Evolutionary conservation across 2,797 vertebrate genomes (phyloP), one percentile per base, ranked within the genome.

Genomic region (Echiichthys vipera): DNA sequence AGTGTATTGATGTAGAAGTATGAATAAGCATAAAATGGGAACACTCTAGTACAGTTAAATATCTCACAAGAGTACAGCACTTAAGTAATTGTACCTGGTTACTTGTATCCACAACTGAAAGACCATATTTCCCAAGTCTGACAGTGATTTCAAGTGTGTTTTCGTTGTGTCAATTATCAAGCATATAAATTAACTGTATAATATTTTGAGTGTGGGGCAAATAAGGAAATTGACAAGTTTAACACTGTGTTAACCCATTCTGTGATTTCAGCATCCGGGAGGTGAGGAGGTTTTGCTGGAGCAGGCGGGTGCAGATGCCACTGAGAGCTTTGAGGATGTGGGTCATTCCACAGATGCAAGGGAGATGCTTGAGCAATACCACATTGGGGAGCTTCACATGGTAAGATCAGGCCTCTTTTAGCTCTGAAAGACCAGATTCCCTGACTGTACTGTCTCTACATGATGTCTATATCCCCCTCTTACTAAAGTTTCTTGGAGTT

Each of bases 291-390:
- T 99, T 82, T 82, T 99, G 84, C 86, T 99, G 14, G 97, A 99
- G 72, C 97, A 98, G 88, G 98, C 95, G 0, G 98, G 98, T 15
- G 63, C 84, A 5, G 97, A 99, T 54, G 97, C 96, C 53, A 97
- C 96, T 0, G 98, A 98, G 90, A 97, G 96, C 85, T 99, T 99
- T 30, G 98, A 99, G 80, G 97, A 98, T 51, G 97, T 99, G 1
- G 98, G 98, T 12, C 98, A 99, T 84, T 99, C 98, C 50, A 89
- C 76, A 13, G 98, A 99, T 40, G 98, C 98, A 84, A 94, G 96
- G 81, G 97, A 98, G 56, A 97, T 99, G 96, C 96, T 99, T 0
- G 90, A 93, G 82, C 96, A 98, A 81, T 99, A 96, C 91, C 96
- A 92, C 61, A 83, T 99, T 1, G 98, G 98, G 51, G 97, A 99